Conservation (phyloP, 2,888 invertebrate species). For the Drosophila mimetica region DNA sequence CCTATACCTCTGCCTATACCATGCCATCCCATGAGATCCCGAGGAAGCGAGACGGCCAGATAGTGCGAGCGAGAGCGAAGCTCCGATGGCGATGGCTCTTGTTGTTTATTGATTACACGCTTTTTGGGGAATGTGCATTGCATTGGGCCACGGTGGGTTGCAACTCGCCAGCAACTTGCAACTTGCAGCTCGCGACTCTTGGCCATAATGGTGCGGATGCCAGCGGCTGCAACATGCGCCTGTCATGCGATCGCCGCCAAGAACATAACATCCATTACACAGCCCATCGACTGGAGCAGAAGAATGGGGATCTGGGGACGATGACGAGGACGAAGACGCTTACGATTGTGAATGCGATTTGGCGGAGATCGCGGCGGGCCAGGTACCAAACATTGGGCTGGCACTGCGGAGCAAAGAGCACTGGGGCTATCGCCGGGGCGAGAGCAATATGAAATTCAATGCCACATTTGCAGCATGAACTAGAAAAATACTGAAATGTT, state of each 20-base stretch:
- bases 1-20: neutral
- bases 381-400: constrained; percentile 8
- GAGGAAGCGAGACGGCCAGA: constrained; percentile 22
- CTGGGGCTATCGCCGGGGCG: constrained; percentile 37
- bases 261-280: constrained; percentile 81
- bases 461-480: constrained; percentile 80
- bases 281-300: constrained; percentile 47
- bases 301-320: constrained; percentile 10
- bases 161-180: constrained; percentile 19
- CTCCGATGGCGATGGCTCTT: constrained; percentile 76
- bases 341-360: constrained; percentile 61
- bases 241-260: constrained; percentile 81
- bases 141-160: constrained; percentile 59
- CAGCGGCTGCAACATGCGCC: constrained; percentile 81
- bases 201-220: constrained; percentile 81
- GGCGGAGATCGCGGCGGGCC: constrained; percentile 19
- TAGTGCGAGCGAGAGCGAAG: constrained; percentile 15
- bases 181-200: constrained; percentile 43
- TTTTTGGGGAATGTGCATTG: constrained; percentile 80
- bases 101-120: constrained; percentile 83
- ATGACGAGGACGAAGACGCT: constrained; percentile 39
- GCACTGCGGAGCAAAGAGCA: constrained; percentile 20
- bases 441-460: constrained; percentile 81
- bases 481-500: constrained; percentile 57
- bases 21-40: constrained; percentile 13